A percentile compares a stretch with the other conserved stretches of the same genome.
These are phyloP conservation scores for Metopia argyrocephala DNA, from an alignment of 2,888 invertebrate genomes.

Conservation along the genomic window DNA sequence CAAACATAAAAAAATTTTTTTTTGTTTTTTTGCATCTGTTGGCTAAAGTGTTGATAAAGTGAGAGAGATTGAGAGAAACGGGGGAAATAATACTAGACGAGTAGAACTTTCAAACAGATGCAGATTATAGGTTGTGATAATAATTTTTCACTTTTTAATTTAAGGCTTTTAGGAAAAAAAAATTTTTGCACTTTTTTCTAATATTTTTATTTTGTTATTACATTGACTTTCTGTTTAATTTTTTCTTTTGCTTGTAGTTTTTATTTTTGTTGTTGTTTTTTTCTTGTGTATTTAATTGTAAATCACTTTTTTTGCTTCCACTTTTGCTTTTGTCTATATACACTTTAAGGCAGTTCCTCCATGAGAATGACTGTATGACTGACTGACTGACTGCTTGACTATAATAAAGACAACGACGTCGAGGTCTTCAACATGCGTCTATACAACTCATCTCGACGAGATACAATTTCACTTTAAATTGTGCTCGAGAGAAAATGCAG, in stretches of 20 bases:
- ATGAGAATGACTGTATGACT: constrained; percentile 40
- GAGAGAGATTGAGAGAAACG: not conserved
- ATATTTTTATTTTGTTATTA: constrained; percentile 9
- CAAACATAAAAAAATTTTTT: not conserved
- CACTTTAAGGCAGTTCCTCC: constrained; percentile 35
- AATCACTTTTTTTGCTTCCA: constrained; percentile 10
- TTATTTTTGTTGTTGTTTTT: not conserved
- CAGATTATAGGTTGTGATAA: not conserved
- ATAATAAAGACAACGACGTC: constrained; percentile 5
- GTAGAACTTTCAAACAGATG: not conserved
- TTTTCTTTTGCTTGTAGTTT: constrained; percentile 5
- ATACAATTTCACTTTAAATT: constrained; percentile 61
- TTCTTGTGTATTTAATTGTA: constrained; percentile 50
- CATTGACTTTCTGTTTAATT: constrained; percentile 1
- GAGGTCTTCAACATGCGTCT: constrained; percentile 46
- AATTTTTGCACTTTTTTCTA: constrained; percentile 45
- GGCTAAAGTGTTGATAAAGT: not conserved
- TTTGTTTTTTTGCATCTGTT: not conserved
- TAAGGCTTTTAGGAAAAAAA: not conserved
- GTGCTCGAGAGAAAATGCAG: constrained; percentile 30
- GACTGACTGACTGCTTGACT: constrained; percentile 6
- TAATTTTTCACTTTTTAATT: no score
- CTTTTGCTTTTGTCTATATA: constrained; percentile 48
- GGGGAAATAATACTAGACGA: not conserved
- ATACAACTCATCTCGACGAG: constrained; percentile 54